Evolutionary conservation across 1,140 invertebrate genomes (phyloP), one percentile per base, ranked within the genome.

Genomic region (Cheumatopsyche charites): DNA sequence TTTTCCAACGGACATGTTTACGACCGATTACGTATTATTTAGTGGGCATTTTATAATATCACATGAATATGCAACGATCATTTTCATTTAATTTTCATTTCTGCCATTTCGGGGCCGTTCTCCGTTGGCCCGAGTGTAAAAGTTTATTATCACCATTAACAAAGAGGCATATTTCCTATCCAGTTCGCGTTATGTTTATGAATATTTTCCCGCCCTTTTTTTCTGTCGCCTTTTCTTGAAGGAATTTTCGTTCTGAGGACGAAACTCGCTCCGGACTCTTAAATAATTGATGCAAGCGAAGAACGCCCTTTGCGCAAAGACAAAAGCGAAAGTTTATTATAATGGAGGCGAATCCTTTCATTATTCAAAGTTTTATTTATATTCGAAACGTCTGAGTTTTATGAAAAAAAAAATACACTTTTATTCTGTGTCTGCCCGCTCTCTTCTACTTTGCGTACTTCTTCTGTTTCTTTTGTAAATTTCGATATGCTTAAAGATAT

Each of bases 101-200:
- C 29, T 9, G 29, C 29, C 29, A 36, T 36, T 36, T 36, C 29
- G 29, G 29, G 29, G 29, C 29, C 29, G 9, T 36, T 36, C 9
- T 36, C 7, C 47, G 45, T 3, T 3, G 21, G 23, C 58, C 21
- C 1, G 15, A 0, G 23, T 23, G 58, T 62, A 62, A 62, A 62
- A 62, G 23, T 62, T 62, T 62, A 62, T 62, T 62, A 62, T 21
- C 19, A 23, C 58, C 58, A 26, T 62, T 62, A 62, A n/a, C 26
- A 36, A 62, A 36, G 58, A 15, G 13, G 21, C 58, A 62, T 62
- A 62, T 25, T 25, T 21, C 13, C 45, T 19, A 49, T 49, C 52
- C 52, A 26, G 13, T 62, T 62, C 26, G 4, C 17, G n/a, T n/a
- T n/a, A n/a, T 58, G 12, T 25, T 52, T 17, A 19, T 52, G 19